phyloP scores from a whole-genome alignment of 2,797 vertebrate genomes.

The Anniella stebbinsi region DNA sequence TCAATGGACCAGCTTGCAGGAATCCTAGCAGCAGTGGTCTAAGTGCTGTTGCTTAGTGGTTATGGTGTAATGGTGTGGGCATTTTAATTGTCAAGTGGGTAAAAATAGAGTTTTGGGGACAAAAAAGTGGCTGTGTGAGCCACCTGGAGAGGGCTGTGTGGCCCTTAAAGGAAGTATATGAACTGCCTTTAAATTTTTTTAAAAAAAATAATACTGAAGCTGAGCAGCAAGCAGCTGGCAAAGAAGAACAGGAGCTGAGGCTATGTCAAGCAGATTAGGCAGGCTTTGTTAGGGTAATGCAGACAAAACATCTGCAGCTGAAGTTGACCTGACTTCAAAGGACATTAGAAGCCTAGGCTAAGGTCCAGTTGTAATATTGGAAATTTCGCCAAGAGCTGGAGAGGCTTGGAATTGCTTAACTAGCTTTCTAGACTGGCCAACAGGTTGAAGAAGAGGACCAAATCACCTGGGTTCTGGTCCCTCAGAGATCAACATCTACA shows the following conservation, averaged over 20 bases:
- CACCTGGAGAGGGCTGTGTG: too few species aligned
- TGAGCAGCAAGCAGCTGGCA: neutral
- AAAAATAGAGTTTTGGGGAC: neutral
- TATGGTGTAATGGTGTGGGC: neutral
- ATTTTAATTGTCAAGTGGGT: neutral
- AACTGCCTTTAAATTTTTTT: too few species aligned
- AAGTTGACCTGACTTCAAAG: neutral
- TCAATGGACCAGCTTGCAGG: neutral
- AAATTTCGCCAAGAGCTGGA: neutral
- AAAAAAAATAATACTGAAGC: neutral
- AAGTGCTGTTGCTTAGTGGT: neutral
- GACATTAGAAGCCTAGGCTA: neutral
- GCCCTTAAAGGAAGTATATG: too few species aligned
- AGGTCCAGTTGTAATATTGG: neutral
- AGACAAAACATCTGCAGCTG: neutral
- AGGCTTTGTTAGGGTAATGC: neutral
- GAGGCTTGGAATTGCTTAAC: neutral
- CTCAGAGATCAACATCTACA: neutral
- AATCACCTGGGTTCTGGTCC: neutral
- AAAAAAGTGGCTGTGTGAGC: too few species aligned
- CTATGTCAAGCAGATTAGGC: neutral
- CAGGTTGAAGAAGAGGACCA: neutral
- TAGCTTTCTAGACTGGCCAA: neutral
- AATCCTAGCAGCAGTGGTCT: neutral
- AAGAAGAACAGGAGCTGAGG: neutral